Evolutionary conservation across 2,797 vertebrate genomes (phyloP).

Genomic region (Coregonus sp.): DNA sequence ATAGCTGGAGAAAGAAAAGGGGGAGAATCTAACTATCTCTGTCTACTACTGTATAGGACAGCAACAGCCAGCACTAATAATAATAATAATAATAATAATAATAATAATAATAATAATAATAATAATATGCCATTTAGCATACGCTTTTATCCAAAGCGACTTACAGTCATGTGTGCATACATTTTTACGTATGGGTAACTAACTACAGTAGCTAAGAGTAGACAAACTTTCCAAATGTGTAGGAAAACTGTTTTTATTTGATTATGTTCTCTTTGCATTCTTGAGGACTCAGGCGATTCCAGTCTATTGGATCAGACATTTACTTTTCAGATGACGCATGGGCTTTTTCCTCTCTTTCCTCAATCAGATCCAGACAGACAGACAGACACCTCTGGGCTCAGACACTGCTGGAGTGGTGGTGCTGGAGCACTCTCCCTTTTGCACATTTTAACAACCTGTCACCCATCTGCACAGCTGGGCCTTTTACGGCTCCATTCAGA

Average conservation of each 20-base stretch:
- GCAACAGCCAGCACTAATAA: background rate
- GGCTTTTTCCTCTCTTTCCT: background rate
- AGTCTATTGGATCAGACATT: conserved; percentile 33
- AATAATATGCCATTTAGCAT: no score
- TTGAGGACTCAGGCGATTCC: background rate
- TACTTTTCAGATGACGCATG: conserved; percentile 3
- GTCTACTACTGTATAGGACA: background rate
- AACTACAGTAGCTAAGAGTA: background rate
- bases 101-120: no score
- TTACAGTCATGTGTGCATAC: no score
- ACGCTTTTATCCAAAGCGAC: no score
- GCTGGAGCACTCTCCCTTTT: background rate
- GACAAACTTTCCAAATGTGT: no score
- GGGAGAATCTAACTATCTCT: conserved; percentile 1
- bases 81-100: no score
- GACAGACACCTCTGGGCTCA: background rate
- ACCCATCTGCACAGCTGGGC: background rate
- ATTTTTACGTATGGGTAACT: no score
- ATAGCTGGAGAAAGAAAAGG: background rate
- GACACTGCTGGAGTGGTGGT: background rate
- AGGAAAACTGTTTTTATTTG: no score
- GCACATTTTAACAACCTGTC: background rate
- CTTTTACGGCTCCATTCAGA: conserved; percentile 3
- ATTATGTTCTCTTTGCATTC: background rate
- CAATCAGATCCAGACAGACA: background rate